These are phyloP conservation scores for Salminus brasiliensis DNA, from an alignment of 2,113 vertebrate species.

Conservation along the genomic window DNA sequence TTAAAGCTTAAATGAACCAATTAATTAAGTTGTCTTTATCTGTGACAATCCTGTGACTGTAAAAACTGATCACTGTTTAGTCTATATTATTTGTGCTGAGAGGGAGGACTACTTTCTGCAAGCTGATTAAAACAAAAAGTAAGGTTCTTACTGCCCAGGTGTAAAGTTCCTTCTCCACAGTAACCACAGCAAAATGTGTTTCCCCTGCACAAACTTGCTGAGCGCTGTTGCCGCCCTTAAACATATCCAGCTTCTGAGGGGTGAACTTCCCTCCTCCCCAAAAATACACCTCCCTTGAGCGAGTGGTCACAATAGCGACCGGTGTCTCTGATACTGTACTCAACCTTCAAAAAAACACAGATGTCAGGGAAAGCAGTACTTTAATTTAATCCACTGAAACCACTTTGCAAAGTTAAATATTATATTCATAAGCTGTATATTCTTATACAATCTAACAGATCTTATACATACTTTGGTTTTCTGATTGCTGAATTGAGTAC, in stretches of 20 bases:
- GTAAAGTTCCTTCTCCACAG: slow-evolving; percentile 98
- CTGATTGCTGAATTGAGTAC: slow-evolving; percentile 91
- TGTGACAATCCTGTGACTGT: not conserved
- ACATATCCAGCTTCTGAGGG: slow-evolving; percentile 93
- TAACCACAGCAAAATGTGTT: slow-evolving; percentile 97
- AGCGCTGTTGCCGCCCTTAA: slow-evolving; percentile 93
- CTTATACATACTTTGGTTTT: slow-evolving; percentile 86
- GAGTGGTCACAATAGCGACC: slow-evolving; percentile 94
- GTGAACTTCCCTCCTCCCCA: slow-evolving; percentile 98
- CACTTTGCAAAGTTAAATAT: too few relatives aligned
- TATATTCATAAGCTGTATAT: not conserved
- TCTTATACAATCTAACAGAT: too few relatives aligned
- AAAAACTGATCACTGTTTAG: not conserved
- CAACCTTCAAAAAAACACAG: slow-evolving; percentile 73
- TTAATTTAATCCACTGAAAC: too few relatives aligned
- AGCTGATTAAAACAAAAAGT: not conserved
- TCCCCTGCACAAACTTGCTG: slow-evolving; percentile 96
- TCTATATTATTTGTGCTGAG: not conserved
- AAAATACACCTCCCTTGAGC: slow-evolving; percentile 95
- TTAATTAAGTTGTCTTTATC: not conserved
- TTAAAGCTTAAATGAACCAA: not conserved
- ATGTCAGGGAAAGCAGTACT: not conserved
- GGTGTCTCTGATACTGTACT: slow-evolving; percentile 86
- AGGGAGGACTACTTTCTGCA: not conserved
- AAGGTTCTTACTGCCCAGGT: slow-evolving; percentile 93